A percentile compares a stretch with the other conserved stretches of the same genome.
These are phyloP conservation scores for Astatotilapia flaviijosephi DNA, from an alignment of 2,113 vertebrate species.

Conservation along the genomic window DNA sequence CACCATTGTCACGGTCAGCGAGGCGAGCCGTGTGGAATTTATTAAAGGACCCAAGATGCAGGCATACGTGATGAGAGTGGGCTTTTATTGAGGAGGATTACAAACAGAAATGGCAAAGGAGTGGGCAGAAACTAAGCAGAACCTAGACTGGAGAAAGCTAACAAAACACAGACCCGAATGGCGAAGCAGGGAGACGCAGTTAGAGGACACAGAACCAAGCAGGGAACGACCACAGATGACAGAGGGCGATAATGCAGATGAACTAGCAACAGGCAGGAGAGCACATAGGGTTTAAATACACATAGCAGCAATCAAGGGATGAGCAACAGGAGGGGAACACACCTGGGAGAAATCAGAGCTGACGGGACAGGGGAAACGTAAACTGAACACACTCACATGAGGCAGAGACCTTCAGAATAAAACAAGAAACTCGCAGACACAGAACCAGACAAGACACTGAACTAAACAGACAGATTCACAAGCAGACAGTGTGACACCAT, in stretches of 20 bases:
- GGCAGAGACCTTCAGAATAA: background rate
- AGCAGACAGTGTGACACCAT: background rate
- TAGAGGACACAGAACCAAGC: background rate
- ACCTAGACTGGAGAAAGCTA: background rate
- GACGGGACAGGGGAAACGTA: background rate
- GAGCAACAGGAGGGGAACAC: background rate
- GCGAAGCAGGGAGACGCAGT: background rate
- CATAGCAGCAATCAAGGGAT: background rate
- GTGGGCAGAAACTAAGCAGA: background rate
- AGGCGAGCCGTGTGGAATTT: background rate
- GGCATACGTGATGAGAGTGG: background rate
- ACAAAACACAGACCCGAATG: background rate
- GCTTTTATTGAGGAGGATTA: background rate
- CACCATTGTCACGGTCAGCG: background rate
- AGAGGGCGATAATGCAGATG: fast-evolving
- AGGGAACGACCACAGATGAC: background rate
- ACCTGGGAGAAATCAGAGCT: background rate
- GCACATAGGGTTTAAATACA: background rate
- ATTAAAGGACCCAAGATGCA: background rate
- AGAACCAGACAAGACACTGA: background rate
- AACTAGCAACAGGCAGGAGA: background rate
- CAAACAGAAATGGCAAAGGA: background rate
- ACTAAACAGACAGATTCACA: background rate
- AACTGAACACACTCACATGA: background rate
- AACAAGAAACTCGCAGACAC: background rate